phyloP scores from a whole-genome alignment of 2,113 vertebrate genomes.

The Silurus meridionalis region DNA sequence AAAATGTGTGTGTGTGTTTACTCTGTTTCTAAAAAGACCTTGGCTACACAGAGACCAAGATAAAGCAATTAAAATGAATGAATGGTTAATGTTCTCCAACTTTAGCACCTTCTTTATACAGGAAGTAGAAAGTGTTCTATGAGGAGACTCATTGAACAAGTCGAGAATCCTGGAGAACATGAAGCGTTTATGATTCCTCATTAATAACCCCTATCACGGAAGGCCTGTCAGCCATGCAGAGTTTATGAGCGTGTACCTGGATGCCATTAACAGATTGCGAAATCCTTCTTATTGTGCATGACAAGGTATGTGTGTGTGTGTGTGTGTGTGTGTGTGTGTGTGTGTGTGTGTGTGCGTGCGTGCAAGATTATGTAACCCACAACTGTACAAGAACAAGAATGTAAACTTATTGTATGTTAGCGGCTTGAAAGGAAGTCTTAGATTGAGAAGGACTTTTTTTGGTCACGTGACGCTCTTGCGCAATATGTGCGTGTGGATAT shows the following conservation, averaged over 20 bases:
- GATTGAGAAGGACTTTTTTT: neutral
- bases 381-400: neutral
- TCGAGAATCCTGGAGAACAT: neutral
- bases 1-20: neutral
- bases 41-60: neutral
- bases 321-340: conserved; percentile 2
- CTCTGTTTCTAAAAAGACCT: neutral
- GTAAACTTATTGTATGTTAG: neutral
- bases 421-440: neutral
- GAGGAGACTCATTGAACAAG: neutral
- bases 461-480: neutral
- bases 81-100: neutral
- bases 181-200: neutral
- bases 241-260: neutral
- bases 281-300: neutral
- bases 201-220: neutral
- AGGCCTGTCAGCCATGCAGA: neutral
- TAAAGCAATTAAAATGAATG: neutral
- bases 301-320: neutral
- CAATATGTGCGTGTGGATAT: neutral
- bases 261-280: conserved; percentile 16
- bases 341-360: conserved; percentile 6
- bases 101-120: neutral
- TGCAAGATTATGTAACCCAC: conserved; percentile 16
- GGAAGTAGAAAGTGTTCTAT: neutral